Evolutionary conservation across 2,888 invertebrate species (phyloP), one percentile per base, ranked within the genome.

Genomic region (Aphidoletes aphidimyza): DNA sequence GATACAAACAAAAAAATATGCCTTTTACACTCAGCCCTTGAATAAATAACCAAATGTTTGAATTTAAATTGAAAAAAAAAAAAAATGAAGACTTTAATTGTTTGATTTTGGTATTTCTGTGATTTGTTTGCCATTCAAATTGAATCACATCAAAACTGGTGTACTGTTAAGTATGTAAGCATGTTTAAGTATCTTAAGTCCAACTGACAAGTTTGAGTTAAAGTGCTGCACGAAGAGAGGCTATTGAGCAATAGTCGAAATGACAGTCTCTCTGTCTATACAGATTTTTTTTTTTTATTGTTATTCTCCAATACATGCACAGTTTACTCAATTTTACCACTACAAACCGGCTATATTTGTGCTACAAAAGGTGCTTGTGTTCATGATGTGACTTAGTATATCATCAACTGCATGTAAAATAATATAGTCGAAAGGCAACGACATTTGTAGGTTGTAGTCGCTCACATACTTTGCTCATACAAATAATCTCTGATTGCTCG

Each of bases 381-480:
- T 54, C 54, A 22, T 5, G 22, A n/a, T 54, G 8, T 9, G 47
- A 47, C 47, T 47, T 3, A 22, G 22, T 54, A 22, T 54, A 54
- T 54, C 54, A 14, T 69, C 17, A 2, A 54, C 3, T 54, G 54
- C 54, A 54, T 22, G 26, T 54, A 54, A 47, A 47, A 39, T 47
- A 5, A 54, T 69, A 30, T 30, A 69, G 69, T 69, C 69, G 69
- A 69, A 9, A 54, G 54, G 34, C 69, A 69, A 69, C 69, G 69
- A 69, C 69, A 69, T 69, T 34, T 11, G 69, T 69, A 69, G 69
- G 69, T 69, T 69, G 69, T 6, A 69, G 69, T 69, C 69, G 26
- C 69, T 69, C 54, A 54, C 54, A 54, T 11, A 54, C 9, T 69
- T 30, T n/a, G 30, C 14, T 69, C 69, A 17, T 69, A 9, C 8